Conservation (phyloP, 2,113 vertebrate species). For the Rana temporaria region DNA sequence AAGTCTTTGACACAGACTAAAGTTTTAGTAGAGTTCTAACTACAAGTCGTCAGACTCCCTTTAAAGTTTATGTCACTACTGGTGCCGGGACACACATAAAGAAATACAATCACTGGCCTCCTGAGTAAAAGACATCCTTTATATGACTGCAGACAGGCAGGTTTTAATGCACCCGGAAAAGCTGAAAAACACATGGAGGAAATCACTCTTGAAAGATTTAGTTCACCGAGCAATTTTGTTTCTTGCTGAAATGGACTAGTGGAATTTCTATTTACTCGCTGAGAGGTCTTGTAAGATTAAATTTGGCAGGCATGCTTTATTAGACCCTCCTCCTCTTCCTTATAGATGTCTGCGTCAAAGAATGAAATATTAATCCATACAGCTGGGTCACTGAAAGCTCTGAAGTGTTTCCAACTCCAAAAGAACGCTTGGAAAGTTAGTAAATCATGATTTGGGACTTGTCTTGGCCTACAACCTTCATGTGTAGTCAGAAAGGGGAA, state of each 20-base stretch:
- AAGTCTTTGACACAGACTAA: slow-evolving; percentile 16
- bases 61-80: slow-evolving; percentile 53
- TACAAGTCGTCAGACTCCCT: slow-evolving; percentile 45
- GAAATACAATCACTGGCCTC: slow-evolving; percentile 39
- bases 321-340: slow-evolving; percentile 1
- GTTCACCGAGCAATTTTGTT: slow-evolving; percentile 29
- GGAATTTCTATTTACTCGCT: slow-evolving; percentile 34
- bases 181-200: slow-evolving; percentile 54
- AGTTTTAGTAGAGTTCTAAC: slow-evolving; percentile 21
- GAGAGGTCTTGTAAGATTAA: slow-evolving; percentile 16
- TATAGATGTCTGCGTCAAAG: not conserved
- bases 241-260: slow-evolving; percentile 18
- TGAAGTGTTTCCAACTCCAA: not conserved
- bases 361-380: not conserved
- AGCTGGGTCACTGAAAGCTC: not conserved
- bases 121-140: slow-evolving; percentile 7
- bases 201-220: slow-evolving; percentile 48
- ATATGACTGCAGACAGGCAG: slow-evolving; percentile 33
- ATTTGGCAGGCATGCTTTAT: slow-evolving; percentile 37
- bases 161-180: slow-evolving; percentile 48
- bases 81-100: slow-evolving; percentile 49
- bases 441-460: slow-evolving; percentile 16
- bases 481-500: not conserved
- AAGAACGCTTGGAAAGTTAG: not conserved
- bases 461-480: not conserved